phyloP scores from a whole-genome alignment of 2,113 vertebrate genomes.

The Vulpes ferrilata region DNA sequence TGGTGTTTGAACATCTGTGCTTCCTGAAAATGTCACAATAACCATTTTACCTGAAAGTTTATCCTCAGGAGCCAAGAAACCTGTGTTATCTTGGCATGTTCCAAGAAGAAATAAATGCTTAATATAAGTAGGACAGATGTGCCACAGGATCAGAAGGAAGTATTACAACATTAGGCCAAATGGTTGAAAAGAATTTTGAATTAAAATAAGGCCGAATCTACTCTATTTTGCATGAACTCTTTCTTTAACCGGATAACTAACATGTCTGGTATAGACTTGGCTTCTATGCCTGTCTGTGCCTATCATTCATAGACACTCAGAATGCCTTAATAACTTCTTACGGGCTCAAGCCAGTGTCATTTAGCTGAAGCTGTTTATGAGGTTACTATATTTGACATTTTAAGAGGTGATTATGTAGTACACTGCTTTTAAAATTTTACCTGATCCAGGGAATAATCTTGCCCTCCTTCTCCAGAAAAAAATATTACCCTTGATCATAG shows the following conservation, averaged over 20 bases:
- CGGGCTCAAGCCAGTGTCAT: background rate
- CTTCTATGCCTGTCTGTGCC: background rate
- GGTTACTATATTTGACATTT: background rate
- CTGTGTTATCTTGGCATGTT: slow-evolving; percentile 32
- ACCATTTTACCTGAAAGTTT: slow-evolving; percentile 61
- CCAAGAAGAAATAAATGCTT: slow-evolving; percentile 51
- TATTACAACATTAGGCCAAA: slow-evolving; percentile 13
- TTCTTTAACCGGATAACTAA: slow-evolving; percentile 19
- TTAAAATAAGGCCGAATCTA: background rate
- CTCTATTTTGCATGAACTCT: background rate
- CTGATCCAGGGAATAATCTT: background rate
- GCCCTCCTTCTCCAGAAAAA: background rate
- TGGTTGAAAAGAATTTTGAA: background rate
- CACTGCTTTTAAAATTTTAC: background rate
- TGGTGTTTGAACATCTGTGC: slow-evolving; percentile 59
- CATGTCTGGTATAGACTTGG: background rate
- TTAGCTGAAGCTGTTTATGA: background rate
- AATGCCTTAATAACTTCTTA: background rate
- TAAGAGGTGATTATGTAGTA: background rate
- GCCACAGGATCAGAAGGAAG: slow-evolving; percentile 49
- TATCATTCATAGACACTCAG: background rate
- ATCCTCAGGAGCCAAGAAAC: slow-evolving; percentile 48
- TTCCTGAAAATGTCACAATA: slow-evolving; percentile 75
- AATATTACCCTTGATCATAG: background rate
- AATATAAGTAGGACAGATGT: slow-evolving; percentile 27